These are phyloP conservation scores for Gymnothorax reevesii DNA, from an alignment of 2,797 vertebrate genomes.

Conservation along the genomic window DNA sequence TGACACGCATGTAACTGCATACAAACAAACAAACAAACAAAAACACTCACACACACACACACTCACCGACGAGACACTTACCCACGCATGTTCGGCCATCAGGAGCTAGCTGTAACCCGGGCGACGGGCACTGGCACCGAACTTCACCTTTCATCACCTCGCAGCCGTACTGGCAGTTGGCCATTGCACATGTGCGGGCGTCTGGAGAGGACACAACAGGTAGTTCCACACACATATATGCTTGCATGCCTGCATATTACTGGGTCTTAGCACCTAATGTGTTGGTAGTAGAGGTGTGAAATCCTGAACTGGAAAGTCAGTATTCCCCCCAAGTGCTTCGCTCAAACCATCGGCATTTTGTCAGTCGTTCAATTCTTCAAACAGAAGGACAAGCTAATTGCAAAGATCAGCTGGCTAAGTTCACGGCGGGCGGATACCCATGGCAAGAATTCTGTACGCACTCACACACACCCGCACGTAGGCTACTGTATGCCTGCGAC, in stretches of 20 bases:
- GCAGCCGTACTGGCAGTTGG: constrained; percentile 97
- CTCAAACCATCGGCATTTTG: too few relatives aligned
- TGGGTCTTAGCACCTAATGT: not conserved
- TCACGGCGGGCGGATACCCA: too few relatives aligned
- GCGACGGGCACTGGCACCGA: constrained; percentile 91
- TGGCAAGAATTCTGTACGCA: too few relatives aligned
- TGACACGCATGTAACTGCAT: not conserved
- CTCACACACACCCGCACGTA: too few relatives aligned
- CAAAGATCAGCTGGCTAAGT: too few relatives aligned
- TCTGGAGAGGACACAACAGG: constrained; percentile 65
- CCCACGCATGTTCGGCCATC: constrained; percentile 94
- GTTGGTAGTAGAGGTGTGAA: too few relatives aligned
- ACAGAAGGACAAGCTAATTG: too few relatives aligned
- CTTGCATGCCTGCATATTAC: constrained; percentile 29
- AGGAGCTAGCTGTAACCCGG: constrained; percentile 88
- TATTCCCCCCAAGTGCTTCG: too few relatives aligned
- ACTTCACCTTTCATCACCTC: constrained; percentile 91
- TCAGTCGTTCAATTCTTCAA: too few relatives aligned
- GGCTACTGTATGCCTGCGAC: too few relatives aligned
- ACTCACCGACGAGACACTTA: constrained; percentile 62
- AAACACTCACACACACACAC: not conserved
- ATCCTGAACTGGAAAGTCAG: too few relatives aligned
- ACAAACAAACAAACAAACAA: not conserved
- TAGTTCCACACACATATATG: not conserved
- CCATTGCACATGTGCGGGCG: constrained; percentile 87